phyloP scores from a whole-genome alignment of 2,888 invertebrate species.

The Tridacna gigas region DNA sequence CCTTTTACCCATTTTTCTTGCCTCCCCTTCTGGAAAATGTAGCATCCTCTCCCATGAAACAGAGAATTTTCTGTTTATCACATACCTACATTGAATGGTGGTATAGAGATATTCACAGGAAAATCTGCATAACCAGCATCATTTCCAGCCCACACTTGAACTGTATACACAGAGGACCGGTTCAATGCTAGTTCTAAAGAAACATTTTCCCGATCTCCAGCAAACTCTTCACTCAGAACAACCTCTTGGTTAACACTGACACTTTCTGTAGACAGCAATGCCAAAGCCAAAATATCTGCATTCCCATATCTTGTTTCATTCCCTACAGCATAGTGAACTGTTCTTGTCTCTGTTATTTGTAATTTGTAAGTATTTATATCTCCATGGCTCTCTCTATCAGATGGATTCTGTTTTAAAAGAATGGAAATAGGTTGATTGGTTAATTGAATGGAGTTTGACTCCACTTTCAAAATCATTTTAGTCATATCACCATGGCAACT shows the following conservation, averaged over 20 bases:
- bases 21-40: too few species aligned
- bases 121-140: neutral
- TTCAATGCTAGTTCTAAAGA: neutral
- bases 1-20: too few species aligned
- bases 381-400: conserved; percentile 7
- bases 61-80: neutral
- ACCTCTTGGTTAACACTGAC: neutral
- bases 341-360: neutral
- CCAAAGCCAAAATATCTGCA: neutral
- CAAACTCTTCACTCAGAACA: neutral
- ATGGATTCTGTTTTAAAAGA: neutral
- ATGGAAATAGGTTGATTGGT: neutral
- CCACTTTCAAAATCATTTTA: neutral
- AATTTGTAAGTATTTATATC: neutral
- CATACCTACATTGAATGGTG: neutral
- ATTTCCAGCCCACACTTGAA: conserved; percentile 17
- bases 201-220: neutral
- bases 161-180: neutral
- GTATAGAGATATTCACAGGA: neutral
- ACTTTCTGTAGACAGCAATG: neutral
- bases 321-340: neutral
- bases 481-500: too few species aligned
- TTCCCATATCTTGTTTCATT: neutral
- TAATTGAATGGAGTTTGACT: neutral
- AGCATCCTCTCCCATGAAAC: too few species aligned